Evolutionary conservation across 1,140 invertebrate species (phyloP), one percentile per base, ranked within the genome.

Genomic region (Neodiprion pinetum): DNA sequence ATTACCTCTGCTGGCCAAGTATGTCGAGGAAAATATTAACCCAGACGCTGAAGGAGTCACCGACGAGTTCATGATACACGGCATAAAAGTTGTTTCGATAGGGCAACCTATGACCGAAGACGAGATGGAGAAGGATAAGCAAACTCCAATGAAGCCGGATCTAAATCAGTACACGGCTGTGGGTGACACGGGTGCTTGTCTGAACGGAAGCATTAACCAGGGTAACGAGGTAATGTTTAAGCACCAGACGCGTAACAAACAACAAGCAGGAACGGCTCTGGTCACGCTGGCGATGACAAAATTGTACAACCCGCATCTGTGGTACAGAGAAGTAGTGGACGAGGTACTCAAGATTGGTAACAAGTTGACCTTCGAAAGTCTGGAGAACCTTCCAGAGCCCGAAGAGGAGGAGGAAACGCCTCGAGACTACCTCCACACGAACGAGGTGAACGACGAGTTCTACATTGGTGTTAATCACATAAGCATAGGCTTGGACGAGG

Each of bases 401-500:
- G 73, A 77, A 9, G 79, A 82, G 9, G 78, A 77, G 7, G 80
- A 79, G 11, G 77, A 83, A 50, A 11, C 14, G 0, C 74, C 75
- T 21, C 85, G 90, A 74, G 74, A 87, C 75, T 90, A 87, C 67
- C 84, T 90, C 0, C 74, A 88, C 48, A 85, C 90, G 0, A 84
- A 80, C 69, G 89, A 90, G 67, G 82, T 89, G 48, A 80, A 78
- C 50, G 84, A 87, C 28, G 80, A 86, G 21, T 86, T 88, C n/a
- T 68, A 72, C 8, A 79, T 88, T 5, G 87, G 87, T 0, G 78
- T 86, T 10, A 88, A 85, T 69, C 67, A 75, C 21, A 80, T 87
- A 5, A 76, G 28, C 1, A 17, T 84, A 0, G 65, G 8, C 0
- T 10, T 88, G 7, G 81, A 86, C 17, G 85, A 88, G 12, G 82